Conservation (phyloP, 2,797 vertebrate genomes). For the Scomberomorus guttatus region DNA sequence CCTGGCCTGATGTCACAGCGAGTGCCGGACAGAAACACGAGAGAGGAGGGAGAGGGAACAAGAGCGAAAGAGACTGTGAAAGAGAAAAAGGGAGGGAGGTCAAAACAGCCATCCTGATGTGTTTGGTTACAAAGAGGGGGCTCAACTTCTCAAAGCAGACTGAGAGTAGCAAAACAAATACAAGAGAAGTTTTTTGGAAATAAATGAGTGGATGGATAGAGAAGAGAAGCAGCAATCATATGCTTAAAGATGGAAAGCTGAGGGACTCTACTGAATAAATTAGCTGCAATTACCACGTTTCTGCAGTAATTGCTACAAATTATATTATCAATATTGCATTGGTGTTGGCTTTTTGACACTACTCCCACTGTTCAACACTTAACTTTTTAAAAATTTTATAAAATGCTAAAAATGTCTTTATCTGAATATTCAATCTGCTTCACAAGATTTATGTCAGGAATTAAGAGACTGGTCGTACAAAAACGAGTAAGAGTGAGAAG, state of each 20-base stretch:
- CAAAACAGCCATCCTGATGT: conserved; percentile 53
- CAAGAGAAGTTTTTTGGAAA: conserved; percentile 9
- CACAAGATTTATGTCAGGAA: conserved; percentile 47
- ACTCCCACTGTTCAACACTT: not conserved
- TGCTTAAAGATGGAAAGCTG: conserved; percentile 35
- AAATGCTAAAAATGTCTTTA: not conserved
- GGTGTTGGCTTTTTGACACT: not conserved
- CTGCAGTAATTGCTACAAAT: conserved; percentile 24
- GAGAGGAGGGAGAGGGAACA: conserved; percentile 39
- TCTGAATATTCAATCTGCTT: conserved; percentile 31
- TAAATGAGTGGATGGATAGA: conserved; percentile 5
- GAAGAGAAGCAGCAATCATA: conserved; percentile 25
- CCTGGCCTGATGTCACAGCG: conserved; percentile 64
- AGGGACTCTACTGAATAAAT: conserved; percentile 27
- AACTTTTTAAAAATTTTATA: not conserved
- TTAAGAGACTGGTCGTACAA: conserved; percentile 35
- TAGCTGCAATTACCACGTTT: conserved; percentile 36
- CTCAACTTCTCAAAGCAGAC: conserved; percentile 53
- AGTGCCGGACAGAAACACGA: conserved; percentile 60
- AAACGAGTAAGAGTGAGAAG: conserved; percentile 32
- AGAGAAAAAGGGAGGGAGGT: conserved; percentile 69
- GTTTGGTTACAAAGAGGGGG: conserved; percentile 32
- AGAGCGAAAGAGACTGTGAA: conserved; percentile 50
- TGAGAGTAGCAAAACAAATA: conserved; percentile 15
- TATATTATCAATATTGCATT: conserved; percentile 22